Evolutionary conservation across 2,888 invertebrate species (phyloP).

Genomic region (Diadegma fenestrale): DNA sequence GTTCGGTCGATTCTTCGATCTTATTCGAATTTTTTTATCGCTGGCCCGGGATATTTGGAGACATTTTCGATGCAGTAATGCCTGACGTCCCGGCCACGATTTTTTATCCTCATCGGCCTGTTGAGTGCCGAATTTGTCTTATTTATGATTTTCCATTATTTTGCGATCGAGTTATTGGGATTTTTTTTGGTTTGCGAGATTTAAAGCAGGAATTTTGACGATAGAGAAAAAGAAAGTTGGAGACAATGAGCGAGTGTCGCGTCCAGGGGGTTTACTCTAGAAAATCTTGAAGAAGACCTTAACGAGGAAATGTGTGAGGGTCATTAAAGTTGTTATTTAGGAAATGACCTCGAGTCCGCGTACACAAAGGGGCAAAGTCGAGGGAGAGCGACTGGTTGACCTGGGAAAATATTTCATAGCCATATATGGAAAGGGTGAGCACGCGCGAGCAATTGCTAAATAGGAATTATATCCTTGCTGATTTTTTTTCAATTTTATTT

Average conservation of each 20-base stretch:
- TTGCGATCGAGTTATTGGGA: neutral
- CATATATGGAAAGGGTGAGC: constrained; percentile 69
- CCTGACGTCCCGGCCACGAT: too few relatives aligned
- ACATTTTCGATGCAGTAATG: too few relatives aligned
- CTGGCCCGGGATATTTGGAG: too few relatives aligned
- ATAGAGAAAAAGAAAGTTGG: neutral
- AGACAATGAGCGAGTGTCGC: neutral
- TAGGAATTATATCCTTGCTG: constrained; percentile 73
- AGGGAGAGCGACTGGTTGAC: constrained; percentile 67
- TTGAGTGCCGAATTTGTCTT: too few relatives aligned
- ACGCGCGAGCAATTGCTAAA: constrained; percentile 69
- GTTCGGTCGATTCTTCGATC: too few relatives aligned
- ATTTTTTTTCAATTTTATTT: neutral
- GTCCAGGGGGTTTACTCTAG: neutral
- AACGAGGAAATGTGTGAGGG: constrained; percentile 34
- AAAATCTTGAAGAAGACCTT: constrained; percentile 12
- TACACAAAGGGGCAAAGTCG: constrained; percentile 50
- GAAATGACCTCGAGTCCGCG: constrained; percentile 61
- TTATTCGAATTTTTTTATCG: too few relatives aligned
- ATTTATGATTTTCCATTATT: neutral
- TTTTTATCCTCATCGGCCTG: too few relatives aligned
- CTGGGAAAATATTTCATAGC: constrained; percentile 67
- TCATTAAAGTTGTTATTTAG: constrained; percentile 63
- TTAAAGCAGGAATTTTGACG: neutral
- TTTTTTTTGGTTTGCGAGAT: neutral